phyloP scores from a whole-genome alignment of 2,888 invertebrate species.

The Erebia epiphron region DNA sequence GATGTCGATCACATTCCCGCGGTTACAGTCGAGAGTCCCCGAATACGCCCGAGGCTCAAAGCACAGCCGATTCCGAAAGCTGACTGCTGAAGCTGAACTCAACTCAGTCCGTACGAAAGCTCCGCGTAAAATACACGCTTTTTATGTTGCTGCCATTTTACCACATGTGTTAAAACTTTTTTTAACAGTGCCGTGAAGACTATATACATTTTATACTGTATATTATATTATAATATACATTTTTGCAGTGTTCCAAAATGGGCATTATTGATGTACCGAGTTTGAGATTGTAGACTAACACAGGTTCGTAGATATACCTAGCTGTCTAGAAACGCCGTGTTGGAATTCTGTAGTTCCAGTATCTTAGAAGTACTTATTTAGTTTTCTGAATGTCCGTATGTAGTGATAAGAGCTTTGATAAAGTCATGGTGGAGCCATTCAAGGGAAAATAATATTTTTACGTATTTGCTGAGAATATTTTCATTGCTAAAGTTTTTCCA shows the following conservation, averaged over 20 bases:
- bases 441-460: not conserved
- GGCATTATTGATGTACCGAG: slow-evolving; percentile 48
- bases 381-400: slow-evolving; percentile 1
- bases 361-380: slow-evolving; percentile 17
- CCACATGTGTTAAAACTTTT: slow-evolving; percentile 72
- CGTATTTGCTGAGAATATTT: not conserved
- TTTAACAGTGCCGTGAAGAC: slow-evolving; percentile 57
- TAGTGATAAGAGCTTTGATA: slow-evolving; percentile 4
- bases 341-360: slow-evolving; percentile 17
- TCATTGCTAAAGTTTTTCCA: not conserved
- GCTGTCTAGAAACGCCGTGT: slow-evolving; percentile 22
- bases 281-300: slow-evolving; percentile 51
- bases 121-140: slow-evolving; percentile 51
- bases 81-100: too few species aligned
- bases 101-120: slow-evolving; percentile 60
- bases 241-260: slow-evolving; percentile 53
- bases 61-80: slow-evolving; percentile 4
- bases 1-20: slow-evolving; percentile 37
- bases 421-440: not conserved
- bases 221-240: slow-evolving; percentile 44
- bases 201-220: slow-evolving; percentile 41
- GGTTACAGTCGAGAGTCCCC: slow-evolving; percentile 16
- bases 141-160: slow-evolving; percentile 44
- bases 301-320: slow-evolving; percentile 46
- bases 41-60: slow-evolving; percentile 6